These are phyloP conservation scores for Capromys pilorides DNA, from an alignment of 2,797 vertebrate species.

Conservation along the genomic window DNA sequence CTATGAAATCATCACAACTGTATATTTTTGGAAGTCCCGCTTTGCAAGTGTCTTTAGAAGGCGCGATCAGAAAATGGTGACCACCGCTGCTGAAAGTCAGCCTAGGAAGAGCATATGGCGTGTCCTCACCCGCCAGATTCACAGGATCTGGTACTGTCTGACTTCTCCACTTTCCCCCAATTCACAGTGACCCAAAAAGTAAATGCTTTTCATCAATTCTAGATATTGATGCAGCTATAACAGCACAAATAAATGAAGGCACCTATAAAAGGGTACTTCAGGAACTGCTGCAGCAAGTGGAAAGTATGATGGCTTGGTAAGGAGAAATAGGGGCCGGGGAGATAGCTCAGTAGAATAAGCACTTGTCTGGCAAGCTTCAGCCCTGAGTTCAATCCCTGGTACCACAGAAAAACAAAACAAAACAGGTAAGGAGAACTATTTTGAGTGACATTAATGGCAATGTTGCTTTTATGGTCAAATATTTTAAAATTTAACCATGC, in stretches of 20 bases:
- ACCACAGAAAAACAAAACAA: no score
- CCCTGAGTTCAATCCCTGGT: no score
- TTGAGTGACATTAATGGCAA: background rate
- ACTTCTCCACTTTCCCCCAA: background rate
- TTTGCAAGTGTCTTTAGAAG: background rate
- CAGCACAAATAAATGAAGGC: background rate
- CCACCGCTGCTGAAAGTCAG: background rate
- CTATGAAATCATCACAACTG: background rate
- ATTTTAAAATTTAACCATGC: background rate
- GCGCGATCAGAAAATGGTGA: background rate
- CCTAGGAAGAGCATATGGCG: background rate
- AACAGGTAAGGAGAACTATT: no score
- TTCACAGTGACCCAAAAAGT: background rate
- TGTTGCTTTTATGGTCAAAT: background rate
- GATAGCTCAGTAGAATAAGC: no score
- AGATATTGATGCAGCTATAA: background rate
- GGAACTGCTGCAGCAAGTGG: background rate
- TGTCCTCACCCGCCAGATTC: no score
- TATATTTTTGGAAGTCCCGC: background rate
- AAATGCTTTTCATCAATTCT: background rate
- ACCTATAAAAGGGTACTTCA: background rate
- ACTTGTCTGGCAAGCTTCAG: no score
- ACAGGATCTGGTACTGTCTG: background rate
- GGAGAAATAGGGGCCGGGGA: background rate
- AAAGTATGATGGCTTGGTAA: background rate